Evolutionary conservation across 1,140 invertebrate genomes (phyloP), one percentile per base, ranked within the genome.

Genomic region (Tachypleus tridentatus): DNA sequence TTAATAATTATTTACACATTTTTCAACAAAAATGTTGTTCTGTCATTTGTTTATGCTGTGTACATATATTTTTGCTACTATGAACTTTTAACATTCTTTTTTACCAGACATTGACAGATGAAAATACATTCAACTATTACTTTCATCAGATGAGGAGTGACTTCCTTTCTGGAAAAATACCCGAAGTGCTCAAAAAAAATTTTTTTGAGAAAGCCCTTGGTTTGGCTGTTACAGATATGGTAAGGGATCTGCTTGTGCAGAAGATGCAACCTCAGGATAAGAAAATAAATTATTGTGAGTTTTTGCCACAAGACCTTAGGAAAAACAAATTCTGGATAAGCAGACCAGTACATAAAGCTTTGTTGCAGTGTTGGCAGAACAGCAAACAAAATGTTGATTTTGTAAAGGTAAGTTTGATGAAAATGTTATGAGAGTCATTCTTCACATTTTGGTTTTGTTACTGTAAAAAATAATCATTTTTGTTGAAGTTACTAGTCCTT

Each of bases 201-300:
- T 82, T 86, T 68, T 86, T 86, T 74, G 77, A 83, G 59, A 84
- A 89, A 77, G 77, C 90, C 0, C 77, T 91, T 58, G 90, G 90
- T 1, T 77, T 94, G 53, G 87, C 87, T 7, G 88, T 91, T 53
- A 83, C 86, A 64, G 89, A 93, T 75, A 93, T 93, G 88, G 79
- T 76, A 54, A 78, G 87, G 69, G 85, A 85, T 9, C 86, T 88
- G 76, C 72, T 87, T 11, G 88, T 91, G 73, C 83, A 87, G 70
- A 81, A 82, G 64, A 73, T 84, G 58, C 73, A 80, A 9, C 75
- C 79, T 47, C 84, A 86, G 69, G 79, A 80, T 63, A 82, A 92
- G 4, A 83, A 87, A 72, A 83, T 80, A 65, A 84, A 89, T 66
- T 91, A 88, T 66, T 88, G 86, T 73, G 85, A 86, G 67, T 92